These are phyloP conservation scores for Caenorhabditis brenneri DNA, from an alignment of 1,140 invertebrate species.

Conservation along the genomic window DNA sequence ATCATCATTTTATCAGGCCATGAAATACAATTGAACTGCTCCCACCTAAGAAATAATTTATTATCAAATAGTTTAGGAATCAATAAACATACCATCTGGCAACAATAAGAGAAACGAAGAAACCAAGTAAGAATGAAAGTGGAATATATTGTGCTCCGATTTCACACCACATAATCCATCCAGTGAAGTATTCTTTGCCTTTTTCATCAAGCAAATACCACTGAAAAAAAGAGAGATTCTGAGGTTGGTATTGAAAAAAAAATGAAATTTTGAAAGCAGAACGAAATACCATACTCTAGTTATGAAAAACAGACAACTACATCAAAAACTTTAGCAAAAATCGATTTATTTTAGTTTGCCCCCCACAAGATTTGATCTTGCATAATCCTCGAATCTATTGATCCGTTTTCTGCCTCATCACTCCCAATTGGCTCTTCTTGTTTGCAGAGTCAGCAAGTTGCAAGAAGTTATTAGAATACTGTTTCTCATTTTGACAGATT, in stretches of 20 bases:
- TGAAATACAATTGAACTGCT: conserved; percentile 70
- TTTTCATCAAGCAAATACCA: conserved; percentile 70
- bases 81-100: conserved; percentile 61
- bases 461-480: no score
- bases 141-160: conserved; percentile 70
- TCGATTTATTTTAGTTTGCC: no score
- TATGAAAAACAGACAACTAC: no score
- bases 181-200: conserved; percentile 71
- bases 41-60: conserved; percentile 58
- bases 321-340: no score
- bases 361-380: no score
- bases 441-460: no score
- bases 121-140: conserved; percentile 70
- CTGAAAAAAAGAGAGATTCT: conserved; percentile 57
- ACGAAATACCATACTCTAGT: no score
- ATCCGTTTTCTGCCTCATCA: no score
- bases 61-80: neutral
- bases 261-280: neutral
- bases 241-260: no score
- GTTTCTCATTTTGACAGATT: no score
- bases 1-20: conserved; percentile 71
- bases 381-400: no score
- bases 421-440: no score
- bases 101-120: conserved; percentile 71
- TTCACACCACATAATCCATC: conserved; percentile 70